A percentile compares a stretch with the other conserved stretches of the same genome.
Evolutionary conservation across 2,888 invertebrate species (phyloP).

Genomic region (Melanchra persicariae): DNA sequence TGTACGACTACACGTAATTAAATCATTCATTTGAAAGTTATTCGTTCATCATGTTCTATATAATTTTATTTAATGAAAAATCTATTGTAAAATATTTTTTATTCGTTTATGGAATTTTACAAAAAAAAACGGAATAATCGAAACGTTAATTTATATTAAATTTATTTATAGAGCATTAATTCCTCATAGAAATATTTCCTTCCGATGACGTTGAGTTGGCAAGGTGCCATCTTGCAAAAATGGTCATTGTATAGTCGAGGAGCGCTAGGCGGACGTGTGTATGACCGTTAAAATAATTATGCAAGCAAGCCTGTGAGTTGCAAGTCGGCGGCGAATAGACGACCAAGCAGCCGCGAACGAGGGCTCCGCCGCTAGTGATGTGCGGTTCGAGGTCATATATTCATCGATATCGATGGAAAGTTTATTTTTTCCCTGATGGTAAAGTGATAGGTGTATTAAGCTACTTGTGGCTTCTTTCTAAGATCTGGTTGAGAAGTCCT

Average conservation of each 20-base stretch:
- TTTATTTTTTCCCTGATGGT: background rate
- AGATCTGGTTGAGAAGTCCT: background rate
- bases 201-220: conserved; percentile 19
- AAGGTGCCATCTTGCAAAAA: conserved; percentile 25
- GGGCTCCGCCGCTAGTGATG: conserved; percentile 76
- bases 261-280: conserved; percentile 48
- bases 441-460: background rate
- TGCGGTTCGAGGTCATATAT: conserved; percentile 81
- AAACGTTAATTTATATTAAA: background rate
- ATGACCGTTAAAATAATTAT: conserved; percentile 83
- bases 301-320: conserved; percentile 80
- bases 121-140: background rate
- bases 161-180: background rate
- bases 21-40: background rate
- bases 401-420: conserved; percentile 79
- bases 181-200: background rate
- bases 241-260: conserved; percentile 24
- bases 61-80: background rate
- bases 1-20: conserved; percentile 22
- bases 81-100: background rate
- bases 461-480: background rate
- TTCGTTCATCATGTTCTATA: background rate
- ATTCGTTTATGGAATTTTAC: too few relatives aligned
- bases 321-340: conserved; percentile 72
- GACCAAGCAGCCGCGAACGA: conserved; percentile 74